Base-by-base conservation (phyloP, 1,140 invertebrate genomes). In the Drosophila watanabei region DNA sequence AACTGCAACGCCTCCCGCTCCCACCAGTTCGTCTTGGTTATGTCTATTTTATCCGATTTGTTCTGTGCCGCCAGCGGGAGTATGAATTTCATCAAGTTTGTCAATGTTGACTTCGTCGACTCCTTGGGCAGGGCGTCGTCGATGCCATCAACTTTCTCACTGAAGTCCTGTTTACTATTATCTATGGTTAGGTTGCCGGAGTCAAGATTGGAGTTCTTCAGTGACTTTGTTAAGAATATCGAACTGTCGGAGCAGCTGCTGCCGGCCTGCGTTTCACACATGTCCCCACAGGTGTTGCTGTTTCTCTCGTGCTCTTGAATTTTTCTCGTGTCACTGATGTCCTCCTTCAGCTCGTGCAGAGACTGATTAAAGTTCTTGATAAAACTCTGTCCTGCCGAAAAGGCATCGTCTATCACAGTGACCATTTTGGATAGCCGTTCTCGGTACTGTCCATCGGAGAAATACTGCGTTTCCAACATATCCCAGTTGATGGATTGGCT, bases 401-500 rank as follows among this genome's bases (percentile, higher is more conserved):
- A 97, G 0, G 96, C 96, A 86, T 96, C 96, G 88, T 96, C 95
- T 20, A 96, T 93, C 51, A 95, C 94, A 68, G 95, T 96, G 2
- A 96, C 95, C 95, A 98, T 96, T 94, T 98, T 98, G 4, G 96
- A 95, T 1, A 99, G 94, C 92, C 98, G 97, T 82, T 98, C 96
- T 83, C 96, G 95, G 89, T 97, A 98, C 28, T 95, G 94, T 62
- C 96, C 95, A 93, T 99, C 96, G n/a, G 96, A 95, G 89, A 96
- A 96, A 94, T 98, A 99, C 93, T 99, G 98, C 28, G 95, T 95
- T 94, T 99, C 96, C 62, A 99, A 93, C 71, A 98, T 94, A 70
- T 97, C 95, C 98, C 99, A 99, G 91, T 98, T 97, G 79, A 99
- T 98, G 6, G 98, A 98, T 77, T 96, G 96, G 91, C 98, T 98